Base-by-base conservation (phyloP, 2,888 invertebrate species). In the Brachyopa scutellaris region DNA sequence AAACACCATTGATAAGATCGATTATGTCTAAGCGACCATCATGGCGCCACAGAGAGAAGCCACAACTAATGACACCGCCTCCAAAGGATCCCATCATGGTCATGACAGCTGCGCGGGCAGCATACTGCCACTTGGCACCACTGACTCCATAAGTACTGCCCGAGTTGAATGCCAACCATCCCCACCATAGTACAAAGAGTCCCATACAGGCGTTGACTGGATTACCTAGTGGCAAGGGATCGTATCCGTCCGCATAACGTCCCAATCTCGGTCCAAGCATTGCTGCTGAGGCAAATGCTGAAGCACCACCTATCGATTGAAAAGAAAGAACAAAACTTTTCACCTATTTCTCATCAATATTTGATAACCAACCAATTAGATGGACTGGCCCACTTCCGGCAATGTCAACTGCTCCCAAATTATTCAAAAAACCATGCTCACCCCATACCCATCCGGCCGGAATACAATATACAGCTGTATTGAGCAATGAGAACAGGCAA, bases 361-460 rank as follows among this genome's bases (percentile, higher is more conserved):
- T 36, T 15, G 17, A 40, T 6, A 19, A 80, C 78, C 33, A 74
- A 87, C 97, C 97, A 77, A 97, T 95, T 42, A 97, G 92, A 91
- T 98, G 97, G 0, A 98, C 97, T 2, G 97, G 95, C 1, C 96
- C 97, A 2, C 96, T 96, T 3, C 98, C 97, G 0, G 97, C 98
- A 62, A 98, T 97, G 88, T 98, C 98, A 0, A 98, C 96, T 1
- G 94, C 97, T 0, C 97, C 97, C 86, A 97, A 87, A 70, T 93
- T 92, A 85, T 95, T 94, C 4, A 97, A 92, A 90, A 97, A 97
- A 0, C 97, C 97, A 87, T 96, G 95, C 23, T 94, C 93, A 0
- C 96, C 96, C 97, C 97, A 97, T 31, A 97, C 94, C 97, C 97
- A 97, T 1, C 97, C 97, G 0, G 97, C 97, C 0, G 98, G 97